Evolutionary conservation across 2,888 invertebrate genomes (phyloP).

Genomic region (Oxystoma pomonae): DNA sequence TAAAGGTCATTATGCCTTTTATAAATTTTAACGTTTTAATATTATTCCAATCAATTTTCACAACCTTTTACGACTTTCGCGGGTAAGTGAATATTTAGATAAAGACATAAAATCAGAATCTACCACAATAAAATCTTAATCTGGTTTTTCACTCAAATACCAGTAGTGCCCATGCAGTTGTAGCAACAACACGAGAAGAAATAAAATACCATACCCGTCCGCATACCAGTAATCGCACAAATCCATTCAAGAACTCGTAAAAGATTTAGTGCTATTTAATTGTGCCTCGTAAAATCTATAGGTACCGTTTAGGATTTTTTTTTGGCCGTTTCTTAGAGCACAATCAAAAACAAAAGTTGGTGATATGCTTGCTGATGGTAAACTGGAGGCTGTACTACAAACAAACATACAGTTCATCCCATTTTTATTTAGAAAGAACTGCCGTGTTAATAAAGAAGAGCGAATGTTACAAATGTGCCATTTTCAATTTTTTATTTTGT

Average conservation of each 20-base stretch:
- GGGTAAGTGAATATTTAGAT: neutral
- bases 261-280: neutral
- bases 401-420: too few species aligned
- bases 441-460: too few species aligned
- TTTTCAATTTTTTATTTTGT: too few species aligned
- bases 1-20: too few species aligned
- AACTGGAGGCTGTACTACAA: too few species aligned
- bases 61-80: neutral
- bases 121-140: neutral
- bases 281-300: neutral
- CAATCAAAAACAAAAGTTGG: too few species aligned
- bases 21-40: neutral
- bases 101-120: neutral
- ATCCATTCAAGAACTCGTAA: neutral
- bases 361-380: too few species aligned
- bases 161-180: neutral
- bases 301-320: neutral
- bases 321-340: too few species aligned
- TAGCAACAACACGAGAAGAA: neutral
- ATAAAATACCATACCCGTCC: neutral
- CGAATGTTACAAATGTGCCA: too few species aligned
- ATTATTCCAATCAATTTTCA: neutral
- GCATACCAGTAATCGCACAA: neutral
- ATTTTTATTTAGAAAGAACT: too few species aligned
- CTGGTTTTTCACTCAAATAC: neutral